Conservation (phyloP, 2,113 vertebrate species). For the Amazona guildingii region DNA sequence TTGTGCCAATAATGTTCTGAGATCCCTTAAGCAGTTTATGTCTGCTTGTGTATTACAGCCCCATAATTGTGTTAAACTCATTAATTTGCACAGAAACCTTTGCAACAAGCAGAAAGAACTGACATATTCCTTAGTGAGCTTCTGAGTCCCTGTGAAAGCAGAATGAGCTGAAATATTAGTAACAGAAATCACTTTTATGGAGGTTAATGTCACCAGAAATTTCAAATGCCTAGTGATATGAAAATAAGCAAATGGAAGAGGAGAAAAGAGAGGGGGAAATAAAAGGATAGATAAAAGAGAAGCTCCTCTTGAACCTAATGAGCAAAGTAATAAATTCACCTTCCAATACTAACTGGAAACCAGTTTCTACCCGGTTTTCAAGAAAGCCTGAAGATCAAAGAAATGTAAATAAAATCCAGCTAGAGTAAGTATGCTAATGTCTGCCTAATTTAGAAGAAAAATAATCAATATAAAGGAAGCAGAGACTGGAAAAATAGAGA, state of each 20-base stretch:
- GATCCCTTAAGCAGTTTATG: background rate
- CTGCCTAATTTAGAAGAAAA: conserved; percentile 6
- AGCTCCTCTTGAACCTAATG: background rate
- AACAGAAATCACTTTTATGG: background rate
- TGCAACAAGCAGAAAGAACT: background rate
- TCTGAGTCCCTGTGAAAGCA: background rate
- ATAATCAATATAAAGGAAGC: conserved; percentile 14
- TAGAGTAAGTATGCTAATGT: background rate
- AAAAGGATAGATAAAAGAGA: background rate
- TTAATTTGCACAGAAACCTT: background rate
- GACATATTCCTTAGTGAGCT: background rate
- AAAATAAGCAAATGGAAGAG: background rate
- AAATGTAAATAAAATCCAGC: conserved; percentile 37
- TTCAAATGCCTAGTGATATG: background rate
- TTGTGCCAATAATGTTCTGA: background rate
- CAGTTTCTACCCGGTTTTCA: conserved; percentile 29
- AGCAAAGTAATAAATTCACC: conserved; percentile 18
- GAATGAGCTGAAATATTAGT: background rate
- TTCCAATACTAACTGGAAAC: conserved; percentile 28
- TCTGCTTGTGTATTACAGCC: background rate
- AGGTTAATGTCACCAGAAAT: background rate
- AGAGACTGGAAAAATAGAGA: background rate
- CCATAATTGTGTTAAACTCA: background rate
- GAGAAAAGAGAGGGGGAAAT: accelerated
- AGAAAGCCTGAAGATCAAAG: conserved; percentile 33